Percentiles rank a stretch among this genome's conserved stretches.
Conservation (phyloP, 2,888 invertebrate genomes). For the Synergus japonicus region DNA sequence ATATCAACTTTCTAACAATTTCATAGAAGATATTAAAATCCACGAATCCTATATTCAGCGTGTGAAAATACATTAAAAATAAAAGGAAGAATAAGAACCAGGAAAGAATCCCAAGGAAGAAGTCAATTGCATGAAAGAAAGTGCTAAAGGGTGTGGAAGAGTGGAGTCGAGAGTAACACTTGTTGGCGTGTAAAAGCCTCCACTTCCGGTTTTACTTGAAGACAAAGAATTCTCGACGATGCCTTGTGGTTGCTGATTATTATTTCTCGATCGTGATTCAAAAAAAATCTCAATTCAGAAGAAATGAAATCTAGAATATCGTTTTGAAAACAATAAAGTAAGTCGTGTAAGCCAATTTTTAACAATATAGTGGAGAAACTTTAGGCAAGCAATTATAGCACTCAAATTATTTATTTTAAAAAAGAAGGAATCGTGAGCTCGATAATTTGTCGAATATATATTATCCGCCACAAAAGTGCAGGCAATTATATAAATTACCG, state of each 20-base stretch:
- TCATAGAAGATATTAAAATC: neutral
- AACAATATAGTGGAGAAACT: neutral
- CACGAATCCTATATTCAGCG: slow-evolving; percentile 4
- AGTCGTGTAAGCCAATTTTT: neutral
- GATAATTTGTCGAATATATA: slow-evolving; percentile 8
- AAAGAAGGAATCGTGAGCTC: neutral
- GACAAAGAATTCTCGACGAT: slow-evolving; percentile 42
- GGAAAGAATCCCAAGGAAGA: slow-evolving; percentile 43
- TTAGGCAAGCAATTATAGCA: neutral
- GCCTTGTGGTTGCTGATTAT: neutral
- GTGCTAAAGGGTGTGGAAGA: slow-evolving; percentile 44
- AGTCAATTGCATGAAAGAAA: slow-evolving; percentile 49
- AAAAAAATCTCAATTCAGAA: neutral
- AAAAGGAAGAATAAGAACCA: neutral
- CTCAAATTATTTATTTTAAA: slow-evolving; percentile 1
- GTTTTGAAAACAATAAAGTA: neutral
- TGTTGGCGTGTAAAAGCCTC: slow-evolving; percentile 51
- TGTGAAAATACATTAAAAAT: slow-evolving; percentile 14
- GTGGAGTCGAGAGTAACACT: slow-evolving; percentile 41
- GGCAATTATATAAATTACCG: slow-evolving; percentile 25
- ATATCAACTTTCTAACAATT: neutral
- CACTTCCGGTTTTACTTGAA: slow-evolving; percentile 50
- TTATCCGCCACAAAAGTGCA: slow-evolving; percentile 6
- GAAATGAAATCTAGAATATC: neutral
- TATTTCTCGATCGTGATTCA: neutral